Conservation (phyloP, 2,888 invertebrate species). For the Alloscopus bannaensis region DNA sequence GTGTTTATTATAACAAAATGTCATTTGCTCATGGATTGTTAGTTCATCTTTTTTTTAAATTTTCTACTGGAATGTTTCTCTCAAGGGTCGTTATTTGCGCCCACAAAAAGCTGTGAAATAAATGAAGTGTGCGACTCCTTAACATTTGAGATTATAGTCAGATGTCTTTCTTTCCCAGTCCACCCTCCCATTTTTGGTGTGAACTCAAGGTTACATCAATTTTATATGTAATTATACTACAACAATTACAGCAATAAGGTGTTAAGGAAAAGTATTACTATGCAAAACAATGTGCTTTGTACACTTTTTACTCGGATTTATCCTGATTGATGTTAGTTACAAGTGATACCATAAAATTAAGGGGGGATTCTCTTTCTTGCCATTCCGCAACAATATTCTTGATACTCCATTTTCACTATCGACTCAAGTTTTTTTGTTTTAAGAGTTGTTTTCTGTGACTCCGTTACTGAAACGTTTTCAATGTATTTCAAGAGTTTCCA, state of each 20-base stretch:
- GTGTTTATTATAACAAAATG: constrained; percentile 29
- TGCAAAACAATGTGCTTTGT: constrained; percentile 28
- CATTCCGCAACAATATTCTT: too few species aligned
- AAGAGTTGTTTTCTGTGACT: too few species aligned
- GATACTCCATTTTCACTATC: too few species aligned
- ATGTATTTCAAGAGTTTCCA: too few species aligned
- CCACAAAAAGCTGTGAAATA: constrained; percentile 1
- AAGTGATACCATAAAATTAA: too few species aligned
- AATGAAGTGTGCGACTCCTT: neutral
- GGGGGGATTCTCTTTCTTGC: too few species aligned
- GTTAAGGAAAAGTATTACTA: constrained; percentile 1
- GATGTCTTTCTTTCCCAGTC: constrained; percentile 48
- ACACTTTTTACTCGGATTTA: constrained; percentile 12
- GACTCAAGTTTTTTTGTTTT: too few species aligned
- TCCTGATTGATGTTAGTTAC: constrained; percentile 3
- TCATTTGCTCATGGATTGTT: constrained; percentile 43
- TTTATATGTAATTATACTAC: neutral
- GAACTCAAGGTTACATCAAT: too few species aligned
- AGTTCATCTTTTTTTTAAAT: constrained; percentile 1
- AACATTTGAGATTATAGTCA: constrained; percentile 52
- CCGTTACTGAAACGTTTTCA: too few species aligned
- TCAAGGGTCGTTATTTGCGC: neutral
- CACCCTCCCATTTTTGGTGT: constrained; percentile 1
- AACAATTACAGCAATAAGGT: constrained; percentile 11
- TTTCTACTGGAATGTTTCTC: constrained; percentile 23